These are phyloP conservation scores for Zaprionus nigranus DNA, from an alignment of 1,140 invertebrate species.

Conservation along the genomic window DNA sequence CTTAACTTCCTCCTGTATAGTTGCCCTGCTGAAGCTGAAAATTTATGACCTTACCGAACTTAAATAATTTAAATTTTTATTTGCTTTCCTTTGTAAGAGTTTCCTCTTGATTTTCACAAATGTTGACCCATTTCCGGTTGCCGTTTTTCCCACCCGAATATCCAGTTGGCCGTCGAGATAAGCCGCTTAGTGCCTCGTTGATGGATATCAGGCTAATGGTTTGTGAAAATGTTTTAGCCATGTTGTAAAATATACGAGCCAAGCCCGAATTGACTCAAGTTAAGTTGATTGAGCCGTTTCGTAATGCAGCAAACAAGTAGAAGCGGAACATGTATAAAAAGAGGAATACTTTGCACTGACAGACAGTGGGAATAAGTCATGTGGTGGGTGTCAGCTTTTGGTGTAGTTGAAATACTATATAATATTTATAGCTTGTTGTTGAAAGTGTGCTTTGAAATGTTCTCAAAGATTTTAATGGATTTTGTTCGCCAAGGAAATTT, in stretches of 20 bases:
- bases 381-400: neutral
- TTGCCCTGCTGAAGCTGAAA: neutral
- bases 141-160: neutral
- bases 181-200: conserved; percentile 63
- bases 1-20: neutral
- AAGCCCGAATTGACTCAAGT: conserved; percentile 8
- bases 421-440: neutral
- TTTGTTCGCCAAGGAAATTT: neutral
- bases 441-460: neutral
- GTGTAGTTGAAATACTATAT: neutral
- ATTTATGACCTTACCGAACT: conserved; percentile 13
- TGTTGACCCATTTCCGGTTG: conserved; percentile 33
- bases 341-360: neutral
- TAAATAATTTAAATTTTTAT: conserved; percentile 14
- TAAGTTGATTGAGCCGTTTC: conserved; percentile 65
- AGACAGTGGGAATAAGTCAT: conserved; percentile 8
- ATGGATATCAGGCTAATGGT: conserved; percentile 71
- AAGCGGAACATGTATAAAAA: neutral
- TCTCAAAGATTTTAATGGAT: neutral
- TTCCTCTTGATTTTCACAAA: conserved; percentile 22
- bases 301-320: conserved; percentile 7
- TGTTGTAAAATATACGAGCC: conserved; percentile 52
- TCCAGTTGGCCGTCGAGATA: conserved; percentile 44
- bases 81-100: conserved; percentile 6
- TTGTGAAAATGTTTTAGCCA: conserved; percentile 66